A percentile compares a stretch with the other conserved stretches of the same genome.
Conservation (phyloP, 2,797 vertebrate genomes). For the Menidia menidia region DNA sequence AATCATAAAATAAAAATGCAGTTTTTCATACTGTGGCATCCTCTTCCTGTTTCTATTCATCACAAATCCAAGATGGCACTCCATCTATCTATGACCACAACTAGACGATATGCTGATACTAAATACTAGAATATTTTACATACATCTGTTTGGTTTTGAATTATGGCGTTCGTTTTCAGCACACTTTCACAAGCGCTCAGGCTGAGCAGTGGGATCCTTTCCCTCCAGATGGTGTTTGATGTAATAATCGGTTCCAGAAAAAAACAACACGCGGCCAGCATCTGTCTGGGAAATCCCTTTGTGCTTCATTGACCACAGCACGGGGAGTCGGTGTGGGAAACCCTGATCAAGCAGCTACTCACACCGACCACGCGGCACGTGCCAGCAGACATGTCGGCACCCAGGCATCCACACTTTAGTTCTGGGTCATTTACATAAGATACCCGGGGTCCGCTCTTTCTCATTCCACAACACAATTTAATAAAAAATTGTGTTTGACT, state of each 20-base stretch:
- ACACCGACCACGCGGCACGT: conserved; percentile 38
- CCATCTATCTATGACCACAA: no score
- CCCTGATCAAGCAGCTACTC: conserved; percentile 52
- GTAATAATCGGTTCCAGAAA: conserved; percentile 55
- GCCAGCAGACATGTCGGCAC: conserved; percentile 31
- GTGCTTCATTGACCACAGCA: conserved; percentile 49
- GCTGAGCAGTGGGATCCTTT: conserved; percentile 36
- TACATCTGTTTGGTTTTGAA: no score
- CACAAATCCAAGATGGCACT: no score
- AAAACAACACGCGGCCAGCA: conserved; percentile 41
- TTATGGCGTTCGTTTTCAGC: background rate
- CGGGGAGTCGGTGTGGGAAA: conserved; percentile 71
- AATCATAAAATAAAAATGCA: no score
- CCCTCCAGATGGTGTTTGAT: conserved; percentile 66
- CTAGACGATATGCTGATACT: no score
- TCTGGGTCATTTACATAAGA: no score
- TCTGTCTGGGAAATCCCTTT: conserved; percentile 57
- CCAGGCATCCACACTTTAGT: conserved; percentile 14
- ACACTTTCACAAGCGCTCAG: background rate
- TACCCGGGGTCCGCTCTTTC: no score
- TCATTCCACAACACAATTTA: no score
- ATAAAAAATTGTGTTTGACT: no score
- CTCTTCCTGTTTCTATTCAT: no score
- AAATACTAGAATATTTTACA: no score
- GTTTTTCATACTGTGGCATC: no score